Percentiles rank a stretch among this genome's conserved stretches.
These are phyloP conservation scores for Mastigias papua DNA, from an alignment of 30 jellyfish, hydroid and myxozoan species.

Conservation along the genomic window DNA sequence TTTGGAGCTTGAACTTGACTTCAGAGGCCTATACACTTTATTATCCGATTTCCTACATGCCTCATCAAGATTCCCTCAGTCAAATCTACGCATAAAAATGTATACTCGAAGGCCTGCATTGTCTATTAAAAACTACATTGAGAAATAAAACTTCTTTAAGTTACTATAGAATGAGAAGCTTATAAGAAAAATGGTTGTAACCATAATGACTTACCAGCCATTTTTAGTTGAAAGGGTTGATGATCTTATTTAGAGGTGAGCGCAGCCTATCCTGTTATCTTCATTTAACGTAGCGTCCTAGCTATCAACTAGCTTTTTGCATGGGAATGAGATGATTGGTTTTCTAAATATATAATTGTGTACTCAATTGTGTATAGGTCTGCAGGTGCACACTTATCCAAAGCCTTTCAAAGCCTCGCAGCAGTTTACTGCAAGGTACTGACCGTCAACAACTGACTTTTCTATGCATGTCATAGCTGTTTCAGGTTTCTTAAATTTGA, in stretches of 20 bases:
- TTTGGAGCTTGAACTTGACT: too few relatives aligned
- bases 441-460: neutral
- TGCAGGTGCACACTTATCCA: conserved; percentile 50
- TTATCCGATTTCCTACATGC: too few relatives aligned
- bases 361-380: conserved; percentile 12
- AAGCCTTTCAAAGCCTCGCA: conserved; percentile 1
- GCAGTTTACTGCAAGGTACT: conserved; percentile 16
- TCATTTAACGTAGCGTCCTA: neutral
- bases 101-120: too few relatives aligned
- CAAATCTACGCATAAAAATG: too few relatives aligned
- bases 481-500: neutral
- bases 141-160: neutral
- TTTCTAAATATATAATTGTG: conserved; percentile 12
- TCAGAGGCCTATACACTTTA: too few relatives aligned
- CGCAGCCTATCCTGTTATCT: conserved; percentile 2
- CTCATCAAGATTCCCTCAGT: too few relatives aligned
- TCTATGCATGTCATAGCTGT: conserved; percentile 21
- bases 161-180: neutral
- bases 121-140: neutral
- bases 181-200: neutral
- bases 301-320: conserved; percentile 48
- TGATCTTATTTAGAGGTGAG: neutral
- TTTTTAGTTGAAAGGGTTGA: neutral
- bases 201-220: neutral
- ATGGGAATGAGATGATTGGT: conserved; percentile 42